Evolutionary conservation across 1,140 invertebrate genomes (phyloP).

Genomic region (Drosophila fuyamai): DNA sequence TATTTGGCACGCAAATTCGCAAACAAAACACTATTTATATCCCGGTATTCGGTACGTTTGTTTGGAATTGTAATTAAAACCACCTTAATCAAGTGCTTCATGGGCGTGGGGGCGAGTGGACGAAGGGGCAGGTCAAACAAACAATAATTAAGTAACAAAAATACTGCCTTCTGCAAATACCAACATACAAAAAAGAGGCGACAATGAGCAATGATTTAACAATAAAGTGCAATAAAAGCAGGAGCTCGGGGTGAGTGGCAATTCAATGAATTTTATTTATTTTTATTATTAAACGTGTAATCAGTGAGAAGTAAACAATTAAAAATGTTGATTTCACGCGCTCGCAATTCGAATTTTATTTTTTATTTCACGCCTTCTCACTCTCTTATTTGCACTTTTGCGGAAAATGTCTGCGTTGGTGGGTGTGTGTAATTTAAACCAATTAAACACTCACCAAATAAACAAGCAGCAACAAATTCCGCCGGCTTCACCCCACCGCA

Average conservation of each 20-base stretch:
- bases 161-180: slow-evolving; percentile 27
- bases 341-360: slow-evolving; percentile 33
- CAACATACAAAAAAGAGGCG: slow-evolving; percentile 1
- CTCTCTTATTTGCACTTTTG: slow-evolving; percentile 1
- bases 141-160: slow-evolving; percentile 74
- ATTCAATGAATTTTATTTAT: slow-evolving; percentile 53
- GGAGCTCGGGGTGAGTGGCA: background rate
- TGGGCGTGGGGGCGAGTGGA: background rate
- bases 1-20: slow-evolving; percentile 27
- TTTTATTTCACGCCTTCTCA: slow-evolving; percentile 12
- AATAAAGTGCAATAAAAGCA: slow-evolving; percentile 55
- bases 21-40: slow-evolving; percentile 4
- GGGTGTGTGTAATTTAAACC: slow-evolving; percentile 67
- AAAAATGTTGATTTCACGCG: slow-evolving; percentile 53
- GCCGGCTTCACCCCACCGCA: background rate
- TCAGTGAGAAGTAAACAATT: slow-evolving; percentile 70
- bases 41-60: slow-evolving; percentile 17
- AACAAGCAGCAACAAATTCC: slow-evolving; percentile 34
- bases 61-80: slow-evolving; percentile 68
- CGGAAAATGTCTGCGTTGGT: slow-evolving; percentile 6
- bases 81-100: slow-evolving; percentile 57
- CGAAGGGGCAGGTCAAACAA: slow-evolving; percentile 48
- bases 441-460: slow-evolving; percentile 69
- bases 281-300: slow-evolving; percentile 73
- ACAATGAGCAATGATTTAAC: slow-evolving; percentile 53